A percentile compares a stretch with the other conserved stretches of the same genome.
phyloP scores from a whole-genome alignment of 2,797 vertebrate genomes.

The Eidolon dupreanum region DNA sequence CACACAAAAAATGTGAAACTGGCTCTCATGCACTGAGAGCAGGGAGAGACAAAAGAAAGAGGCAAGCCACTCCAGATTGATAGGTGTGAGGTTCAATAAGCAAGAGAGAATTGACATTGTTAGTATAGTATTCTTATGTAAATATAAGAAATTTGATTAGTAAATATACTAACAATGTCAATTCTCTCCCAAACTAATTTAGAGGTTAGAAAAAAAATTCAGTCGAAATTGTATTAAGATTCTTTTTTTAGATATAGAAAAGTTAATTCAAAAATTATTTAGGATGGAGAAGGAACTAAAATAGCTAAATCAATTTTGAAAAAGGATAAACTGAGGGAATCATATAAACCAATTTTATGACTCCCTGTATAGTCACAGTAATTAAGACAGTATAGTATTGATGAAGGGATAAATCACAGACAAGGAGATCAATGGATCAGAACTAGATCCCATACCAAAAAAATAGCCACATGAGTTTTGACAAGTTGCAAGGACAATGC shows the following conservation, averaged over 20 bases:
- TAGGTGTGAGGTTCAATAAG: background rate
- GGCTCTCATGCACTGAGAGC: background rate
- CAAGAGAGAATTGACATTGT: background rate
- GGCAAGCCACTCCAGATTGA: background rate
- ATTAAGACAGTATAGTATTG: background rate
- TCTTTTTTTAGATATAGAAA: background rate
- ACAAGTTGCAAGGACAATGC: background rate
- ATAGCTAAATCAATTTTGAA: background rate
- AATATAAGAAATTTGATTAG: background rate
- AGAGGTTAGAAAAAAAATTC: background rate
- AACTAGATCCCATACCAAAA: background rate
- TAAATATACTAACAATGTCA: background rate
- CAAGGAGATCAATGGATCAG: background rate
- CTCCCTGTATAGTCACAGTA: background rate
- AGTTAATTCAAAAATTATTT: background rate
- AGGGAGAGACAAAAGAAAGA: background rate
- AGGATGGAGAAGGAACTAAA: background rate
- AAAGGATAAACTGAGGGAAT: background rate
- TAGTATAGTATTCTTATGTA: background rate
- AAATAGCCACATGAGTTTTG: background rate
- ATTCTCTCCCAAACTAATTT: background rate
- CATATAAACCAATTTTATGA: background rate
- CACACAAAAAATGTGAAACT: background rate
- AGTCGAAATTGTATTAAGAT: background rate
- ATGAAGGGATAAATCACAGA: background rate